phyloP scores from a whole-genome alignment of 2,113 vertebrate species.

The Xerus inauris region DNA sequence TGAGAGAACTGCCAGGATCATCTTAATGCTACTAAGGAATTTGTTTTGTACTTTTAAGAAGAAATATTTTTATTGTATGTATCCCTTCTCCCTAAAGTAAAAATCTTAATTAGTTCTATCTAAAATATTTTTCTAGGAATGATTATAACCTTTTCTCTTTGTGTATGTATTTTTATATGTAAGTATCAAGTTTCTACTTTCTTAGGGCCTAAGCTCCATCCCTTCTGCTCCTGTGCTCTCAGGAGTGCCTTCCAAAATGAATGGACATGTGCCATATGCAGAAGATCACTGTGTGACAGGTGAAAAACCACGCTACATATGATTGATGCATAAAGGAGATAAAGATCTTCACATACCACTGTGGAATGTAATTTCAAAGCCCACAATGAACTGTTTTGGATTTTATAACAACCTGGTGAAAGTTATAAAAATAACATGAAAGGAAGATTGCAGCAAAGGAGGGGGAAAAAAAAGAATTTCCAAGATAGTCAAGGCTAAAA shows the following conservation, averaged over 20 bases:
- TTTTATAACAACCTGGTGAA: slow-evolving; percentile 63
- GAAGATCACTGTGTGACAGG: not conserved
- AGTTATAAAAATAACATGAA: slow-evolving; percentile 66
- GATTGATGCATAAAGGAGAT: slow-evolving; percentile 66
- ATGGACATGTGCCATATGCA: not conserved
- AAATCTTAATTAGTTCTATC: not conserved
- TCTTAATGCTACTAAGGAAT: not conserved
- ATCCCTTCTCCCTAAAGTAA: not conserved
- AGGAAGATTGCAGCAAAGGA: slow-evolving; percentile 34
- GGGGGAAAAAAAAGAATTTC: not conserved
- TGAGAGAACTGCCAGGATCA: not conserved
- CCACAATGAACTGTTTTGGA: slow-evolving; percentile 8
- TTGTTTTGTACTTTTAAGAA: not conserved
- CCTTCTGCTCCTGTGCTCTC: not conserved
- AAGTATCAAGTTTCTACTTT: not conserved
- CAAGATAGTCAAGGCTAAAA: slow-evolving; percentile 45
- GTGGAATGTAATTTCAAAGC: slow-evolving; percentile 72
- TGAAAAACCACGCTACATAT: slow-evolving; percentile 45
- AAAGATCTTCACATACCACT: slow-evolving; percentile 69
- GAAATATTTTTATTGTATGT: not conserved
- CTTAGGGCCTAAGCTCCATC: not conserved
- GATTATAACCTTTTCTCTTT: slow-evolving; percentile 2
- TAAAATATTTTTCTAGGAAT: not conserved
- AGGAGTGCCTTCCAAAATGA: slow-evolving; percentile 33
- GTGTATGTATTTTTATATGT: not conserved